Percentiles rank a stretch among this genome's conserved stretches.
phyloP scores from a whole-genome alignment of 2,113 vertebrate species.

The Megaceryle torquata region DNA sequence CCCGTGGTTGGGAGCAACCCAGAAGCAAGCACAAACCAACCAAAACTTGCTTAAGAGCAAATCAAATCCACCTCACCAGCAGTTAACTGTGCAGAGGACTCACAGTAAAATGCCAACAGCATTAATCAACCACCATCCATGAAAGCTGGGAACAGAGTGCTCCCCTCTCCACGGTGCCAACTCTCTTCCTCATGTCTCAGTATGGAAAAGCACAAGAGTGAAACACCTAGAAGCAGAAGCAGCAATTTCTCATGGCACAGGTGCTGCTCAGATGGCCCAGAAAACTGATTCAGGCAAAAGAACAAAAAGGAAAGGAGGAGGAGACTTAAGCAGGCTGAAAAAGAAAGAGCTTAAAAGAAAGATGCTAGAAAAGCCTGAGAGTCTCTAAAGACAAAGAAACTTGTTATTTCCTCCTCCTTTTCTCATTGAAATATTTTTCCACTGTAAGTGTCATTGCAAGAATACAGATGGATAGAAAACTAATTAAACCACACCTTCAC shows the following conservation, averaged over 20 bases:
- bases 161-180: background rate
- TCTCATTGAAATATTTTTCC: background rate
- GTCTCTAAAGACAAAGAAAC: background rate
- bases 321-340: background rate
- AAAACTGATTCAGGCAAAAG: background rate
- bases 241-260: background rate
- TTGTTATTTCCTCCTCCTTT: background rate
- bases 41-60: background rate
- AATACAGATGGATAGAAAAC: background rate
- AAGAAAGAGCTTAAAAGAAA: background rate
- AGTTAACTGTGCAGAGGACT: background rate
- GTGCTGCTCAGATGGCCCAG: fast-evolving
- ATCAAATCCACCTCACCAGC: background rate
- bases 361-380: background rate
- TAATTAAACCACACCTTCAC: background rate
- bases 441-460: background rate
- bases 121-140: background rate
- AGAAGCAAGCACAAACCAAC: background rate
- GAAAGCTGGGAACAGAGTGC: background rate
- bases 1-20: background rate
- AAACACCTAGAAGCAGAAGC: background rate
- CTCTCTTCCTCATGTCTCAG: background rate
- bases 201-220: background rate
- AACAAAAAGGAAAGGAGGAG: background rate
- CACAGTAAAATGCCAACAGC: fast-evolving